A percentile compares a stretch with the other conserved stretches of the same genome.
These are phyloP conservation scores for Drosophila nr. medialis DNA, from an alignment of 2,888 invertebrate species.

Conservation along the genomic window DNA sequence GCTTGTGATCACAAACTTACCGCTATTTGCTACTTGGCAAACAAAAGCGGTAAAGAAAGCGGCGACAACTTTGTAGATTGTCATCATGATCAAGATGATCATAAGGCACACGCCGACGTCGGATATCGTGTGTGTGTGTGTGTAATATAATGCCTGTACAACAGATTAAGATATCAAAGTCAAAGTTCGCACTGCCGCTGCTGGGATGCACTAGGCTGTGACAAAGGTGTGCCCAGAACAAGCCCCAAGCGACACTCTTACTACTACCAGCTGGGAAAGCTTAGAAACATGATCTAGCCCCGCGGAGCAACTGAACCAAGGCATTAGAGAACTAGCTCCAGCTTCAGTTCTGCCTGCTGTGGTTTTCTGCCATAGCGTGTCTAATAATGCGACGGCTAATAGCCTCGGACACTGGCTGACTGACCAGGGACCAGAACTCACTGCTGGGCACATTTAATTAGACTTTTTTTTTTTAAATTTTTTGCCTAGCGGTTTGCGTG, in stretches of 20 bases:
- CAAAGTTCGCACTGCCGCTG: constrained; percentile 70
- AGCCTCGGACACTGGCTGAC: constrained; percentile 74
- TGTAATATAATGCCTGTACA: constrained; percentile 69
- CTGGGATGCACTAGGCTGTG: constrained; percentile 68
- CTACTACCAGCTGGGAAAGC: constrained; percentile 42
- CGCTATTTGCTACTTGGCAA: constrained; percentile 71
- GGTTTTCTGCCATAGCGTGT: constrained; percentile 70
- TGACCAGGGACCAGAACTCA: constrained; percentile 29
- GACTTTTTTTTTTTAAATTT: constrained; percentile 45
- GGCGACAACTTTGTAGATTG: constrained; percentile 59
- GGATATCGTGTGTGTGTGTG: constrained; percentile 8
- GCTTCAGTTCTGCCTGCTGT: constrained; percentile 43
- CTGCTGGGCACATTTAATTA: constrained; percentile 73
- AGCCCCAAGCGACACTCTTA: constrained; percentile 62
- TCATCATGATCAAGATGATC: constrained; percentile 39
- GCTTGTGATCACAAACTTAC: constrained; percentile 71
- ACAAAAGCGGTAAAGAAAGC: constrained; percentile 67
- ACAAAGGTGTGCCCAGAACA: constrained; percentile 61
- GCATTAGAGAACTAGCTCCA: constrained; percentile 44
- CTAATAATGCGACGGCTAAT: constrained; percentile 81
- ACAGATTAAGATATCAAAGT: constrained; percentile 81
- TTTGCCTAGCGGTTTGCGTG: constrained; percentile 67
- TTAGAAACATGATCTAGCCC: constrained; percentile 66
- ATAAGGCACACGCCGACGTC: constrained; percentile 74
- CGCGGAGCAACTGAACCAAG: constrained; percentile 35